Base-by-base conservation (phyloP, 2,888 invertebrate genomes). In the Halocaridina rubra region DNA sequence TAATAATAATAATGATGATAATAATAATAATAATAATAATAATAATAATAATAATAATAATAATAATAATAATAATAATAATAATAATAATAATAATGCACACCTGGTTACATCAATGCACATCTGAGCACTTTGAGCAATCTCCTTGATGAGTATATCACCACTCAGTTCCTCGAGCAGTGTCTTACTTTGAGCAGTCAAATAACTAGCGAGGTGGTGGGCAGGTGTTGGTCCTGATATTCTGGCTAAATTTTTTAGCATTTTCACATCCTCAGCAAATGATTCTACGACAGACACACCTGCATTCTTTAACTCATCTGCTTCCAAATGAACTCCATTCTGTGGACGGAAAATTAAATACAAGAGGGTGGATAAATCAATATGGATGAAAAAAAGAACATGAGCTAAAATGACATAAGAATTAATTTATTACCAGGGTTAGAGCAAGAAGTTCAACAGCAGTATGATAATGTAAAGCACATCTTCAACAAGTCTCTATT, bases 31-130 rank as follows among this genome's bases (percentile, higher is more conserved):
- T n/a, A n/a, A n/a, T n/a, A n/a, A n/a, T n/a, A 39, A 46, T 46
- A 46, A 46, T 46, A 46, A 46, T 46, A 46, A 46, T 46, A 46
- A 46, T 46, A 46, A 46, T 46, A 46, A 46, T 46, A 46, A 46
- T 46, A 46, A 46, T 46, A 46, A 46, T 46, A 46, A 46, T 46
- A 46, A 46, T 46, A 46, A 46, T 46, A 46, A 46, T 46, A 46
- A 46, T 46, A 46, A 46, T 46, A 46, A 46, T 46, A 16, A 46
- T 13, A 46, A 10, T 13, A 16, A 46, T 13, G 16, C 10, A 16
- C 46, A 82, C 82, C 78, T 78, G n/a, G 82, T 78, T 22, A 82
- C 46, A 30, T 77, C 24, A 46, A 61, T 4, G 61, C 78, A 82
- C 22, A 61, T 10, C 30, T 64, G 71, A 24, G 72, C 78, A 24